A percentile compares a stretch with the other conserved stretches of the same genome.
phyloP scores from a whole-genome alignment of 2,888 invertebrate species.

The Caenorhabditis imperialis region DNA sequence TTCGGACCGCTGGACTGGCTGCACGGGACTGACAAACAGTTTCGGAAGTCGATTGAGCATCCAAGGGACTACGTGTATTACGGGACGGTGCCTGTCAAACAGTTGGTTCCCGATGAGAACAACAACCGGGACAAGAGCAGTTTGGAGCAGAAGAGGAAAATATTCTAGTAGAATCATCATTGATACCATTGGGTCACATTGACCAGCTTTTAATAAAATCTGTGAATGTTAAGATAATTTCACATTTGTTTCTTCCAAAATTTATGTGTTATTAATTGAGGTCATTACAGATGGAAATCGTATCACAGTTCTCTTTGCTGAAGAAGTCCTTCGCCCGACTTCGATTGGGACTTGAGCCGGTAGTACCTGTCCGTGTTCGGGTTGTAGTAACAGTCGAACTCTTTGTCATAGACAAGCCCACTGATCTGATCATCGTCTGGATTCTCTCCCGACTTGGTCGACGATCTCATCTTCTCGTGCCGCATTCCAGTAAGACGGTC shows the following conservation, averaged over 20 bases:
- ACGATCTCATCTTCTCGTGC: slow-evolving; percentile 56
- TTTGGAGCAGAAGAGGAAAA: neutral
- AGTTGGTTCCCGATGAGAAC: slow-evolving; percentile 76
- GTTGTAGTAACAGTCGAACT: slow-evolving; percentile 66
- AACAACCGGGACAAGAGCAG: slow-evolving; percentile 2
- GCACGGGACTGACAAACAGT: slow-evolving; percentile 87
- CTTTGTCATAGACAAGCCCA: slow-evolving; percentile 62
- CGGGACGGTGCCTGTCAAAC: slow-evolving; percentile 78
- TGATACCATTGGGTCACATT: no score
- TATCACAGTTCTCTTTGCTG: slow-evolving; percentile 20
- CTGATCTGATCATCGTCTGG: slow-evolving; percentile 47
- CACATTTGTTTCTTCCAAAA: no score
- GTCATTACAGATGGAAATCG: no score
- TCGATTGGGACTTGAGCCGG: slow-evolving; percentile 53
- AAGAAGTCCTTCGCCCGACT: slow-evolving; percentile 43
- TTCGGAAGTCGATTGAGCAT: slow-evolving; percentile 85
- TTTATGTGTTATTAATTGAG: no score
- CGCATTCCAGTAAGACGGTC: slow-evolving; percentile 57
- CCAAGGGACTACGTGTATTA: slow-evolving; percentile 82
- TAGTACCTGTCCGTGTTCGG: slow-evolving; percentile 61
- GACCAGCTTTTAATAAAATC: no score
- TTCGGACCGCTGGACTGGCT: slow-evolving; percentile 87
- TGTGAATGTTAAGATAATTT: no score
- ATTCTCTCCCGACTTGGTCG: slow-evolving; percentile 37
- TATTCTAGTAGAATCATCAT: no score